phyloP scores from a whole-genome alignment of 2,888 invertebrate genomes.

The Brachyopa scutellaris region DNA sequence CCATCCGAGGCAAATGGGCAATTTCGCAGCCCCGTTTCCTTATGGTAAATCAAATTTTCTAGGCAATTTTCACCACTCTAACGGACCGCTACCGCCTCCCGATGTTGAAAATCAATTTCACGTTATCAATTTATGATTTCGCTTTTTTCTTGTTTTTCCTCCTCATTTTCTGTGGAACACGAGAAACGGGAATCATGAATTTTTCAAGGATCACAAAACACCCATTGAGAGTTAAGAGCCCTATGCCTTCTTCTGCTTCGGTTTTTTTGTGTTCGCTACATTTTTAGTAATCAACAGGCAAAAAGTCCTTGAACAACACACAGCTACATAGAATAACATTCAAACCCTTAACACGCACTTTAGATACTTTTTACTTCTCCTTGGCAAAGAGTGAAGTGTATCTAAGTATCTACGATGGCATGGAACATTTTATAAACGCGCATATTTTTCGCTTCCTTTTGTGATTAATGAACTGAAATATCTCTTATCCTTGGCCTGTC shows the following conservation, averaged over 20 bases:
- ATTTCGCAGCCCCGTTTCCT: conserved; percentile 30
- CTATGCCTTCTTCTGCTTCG: neutral
- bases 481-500: conserved; percentile 57
- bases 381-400: neutral
- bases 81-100: conserved; percentile 4
- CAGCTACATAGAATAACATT: conserved; percentile 7
- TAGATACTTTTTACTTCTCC: neutral
- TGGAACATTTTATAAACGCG: conserved; percentile 39
- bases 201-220: conserved; percentile 41
- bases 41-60: conserved; percentile 64
- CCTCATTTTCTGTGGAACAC: neutral
- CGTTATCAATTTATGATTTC: conserved; percentile 53
- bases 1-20: conserved; percentile 35
- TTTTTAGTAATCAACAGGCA: conserved; percentile 39
- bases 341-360: conserved; percentile 40
- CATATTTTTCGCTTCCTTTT: conserved; percentile 28
- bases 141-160: neutral
- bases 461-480: conserved; percentile 70
- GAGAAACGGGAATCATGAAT: conserved; percentile 27
- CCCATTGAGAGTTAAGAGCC: neutral
- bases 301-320: conserved; percentile 23
- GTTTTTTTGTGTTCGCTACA: neutral
- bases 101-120: conserved; percentile 52
- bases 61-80: conserved; percentile 53
- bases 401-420: neutral